Evolutionary conservation across 2,888 invertebrate genomes (phyloP), one percentile per base, ranked within the genome.

Genomic region (Choreutis nemorana): DNA sequence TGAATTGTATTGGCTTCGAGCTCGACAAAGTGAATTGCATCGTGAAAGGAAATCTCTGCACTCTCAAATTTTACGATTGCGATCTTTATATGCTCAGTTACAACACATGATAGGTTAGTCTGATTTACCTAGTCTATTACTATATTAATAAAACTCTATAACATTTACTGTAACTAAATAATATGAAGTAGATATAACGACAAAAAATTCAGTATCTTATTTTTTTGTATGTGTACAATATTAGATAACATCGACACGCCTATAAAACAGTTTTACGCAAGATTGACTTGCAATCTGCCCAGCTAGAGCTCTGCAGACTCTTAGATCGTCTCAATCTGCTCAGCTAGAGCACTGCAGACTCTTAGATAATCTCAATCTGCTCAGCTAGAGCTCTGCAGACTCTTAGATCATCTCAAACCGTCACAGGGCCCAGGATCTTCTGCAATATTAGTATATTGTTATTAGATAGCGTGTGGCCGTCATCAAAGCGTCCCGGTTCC

Each of bases 1-100:
- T 14, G 77, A 78, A 40, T 37, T 70, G 14, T 41, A 42, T 23
- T 73, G 68, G 68, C 40, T 78, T 29, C 59, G 60, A 2, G 43
- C 42, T 1, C 56, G 77, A 1, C 52, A 55, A 31, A 44, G 41
- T 0, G 72, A 72, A 35, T 38, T 78, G 29, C 55, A 60, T 35
- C 53, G 55, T 9, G 77, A 78, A 39, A 55, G 58, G 21, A 47
- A 56, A 31, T 41, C 49, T 2, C 40, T 73, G 8, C 67, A 71
- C 31, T 62, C 65, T 4, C 67, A 70, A 36, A 55, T 77, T 12
- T 34, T 67, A 33, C 61, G 67, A 13, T 55, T 59, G 8, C 57
- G 64, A 1, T 49, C 63, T 0, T 34, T 71, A 12, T 71, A 73
- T 30, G 46, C 48, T 9, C 64, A 66, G 35, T 31, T 66, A 23